These are phyloP conservation scores for Larimichthys crocea DNA, from an alignment of 2,113 vertebrate genomes.

Conservation along the genomic window DNA sequence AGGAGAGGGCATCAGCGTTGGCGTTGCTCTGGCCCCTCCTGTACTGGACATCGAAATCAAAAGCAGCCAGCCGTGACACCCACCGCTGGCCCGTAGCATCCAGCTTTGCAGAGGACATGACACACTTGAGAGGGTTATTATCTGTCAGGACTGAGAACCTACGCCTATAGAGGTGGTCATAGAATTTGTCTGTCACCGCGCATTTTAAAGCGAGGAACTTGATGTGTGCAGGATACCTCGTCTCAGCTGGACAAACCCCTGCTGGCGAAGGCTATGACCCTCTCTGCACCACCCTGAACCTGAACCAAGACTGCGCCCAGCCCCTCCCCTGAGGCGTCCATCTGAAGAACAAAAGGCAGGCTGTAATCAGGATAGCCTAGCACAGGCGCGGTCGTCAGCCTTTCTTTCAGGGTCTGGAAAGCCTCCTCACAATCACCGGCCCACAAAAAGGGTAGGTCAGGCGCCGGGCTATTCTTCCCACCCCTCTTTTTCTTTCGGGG, in stretches of 20 bases:
- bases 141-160: conserved; percentile 15
- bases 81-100: conserved; percentile 5
- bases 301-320: conserved; percentile 1
- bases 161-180: conserved; percentile 16
- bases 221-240: not conserved
- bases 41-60: conserved; percentile 23
- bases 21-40: not conserved
- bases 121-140: conserved; percentile 22
- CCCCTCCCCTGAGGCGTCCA: not conserved
- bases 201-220: conserved; percentile 8
- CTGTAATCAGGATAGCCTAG: conserved; percentile 17
- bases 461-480: rapidly evolving
- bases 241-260: conserved; percentile 19
- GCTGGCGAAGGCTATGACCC: conserved; percentile 35
- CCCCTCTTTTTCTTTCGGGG: conserved; percentile 5
- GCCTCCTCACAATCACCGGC: not conserved
- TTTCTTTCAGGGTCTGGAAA: conserved; percentile 7
- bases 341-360: conserved; percentile 14
- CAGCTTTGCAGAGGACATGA: not conserved
- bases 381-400: not conserved
- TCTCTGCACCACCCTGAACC: not conserved
- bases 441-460: conserved; percentile 1
- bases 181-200: conserved; percentile 9
- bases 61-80: not conserved
- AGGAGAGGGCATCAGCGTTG: not conserved